Conservation (phyloP, 2,113 vertebrate species). For the Ia io region DNA sequence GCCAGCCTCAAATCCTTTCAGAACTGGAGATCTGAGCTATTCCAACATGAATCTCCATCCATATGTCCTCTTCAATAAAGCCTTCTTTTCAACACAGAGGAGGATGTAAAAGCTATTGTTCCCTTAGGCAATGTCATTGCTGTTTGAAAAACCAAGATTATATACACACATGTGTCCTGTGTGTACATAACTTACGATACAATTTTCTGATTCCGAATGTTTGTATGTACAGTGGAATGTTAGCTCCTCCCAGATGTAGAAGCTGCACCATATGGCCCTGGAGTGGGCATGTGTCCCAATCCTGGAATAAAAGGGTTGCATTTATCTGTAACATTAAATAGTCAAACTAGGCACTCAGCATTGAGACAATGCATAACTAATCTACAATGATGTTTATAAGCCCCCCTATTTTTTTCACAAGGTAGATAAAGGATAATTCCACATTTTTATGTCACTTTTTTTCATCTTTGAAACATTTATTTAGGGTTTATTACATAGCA, state of each 20-base stretch:
- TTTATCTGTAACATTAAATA: neutral
- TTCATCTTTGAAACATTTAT: neutral
- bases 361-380: neutral
- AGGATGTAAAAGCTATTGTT: constrained; percentile 32
- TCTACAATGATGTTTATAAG: neutral
- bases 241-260: neutral
- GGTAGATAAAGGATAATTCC: neutral
- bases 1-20: neutral
- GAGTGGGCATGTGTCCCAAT: neutral
- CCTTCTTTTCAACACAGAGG: constrained; percentile 7
- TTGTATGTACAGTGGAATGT: constrained; percentile 11
- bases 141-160: constrained; percentile 39
- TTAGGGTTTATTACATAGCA: neutral
- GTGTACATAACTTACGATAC: neutral
- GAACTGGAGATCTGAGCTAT: constrained; percentile 1
- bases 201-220: constrained; percentile 42
- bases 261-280: neutral
- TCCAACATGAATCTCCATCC: constrained; percentile 30
- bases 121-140: neutral
- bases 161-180: neutral
- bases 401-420: neutral
- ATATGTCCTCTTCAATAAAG: neutral
- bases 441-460: neutral
- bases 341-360: neutral
- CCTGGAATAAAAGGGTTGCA: neutral